Evolutionary conservation across 2,113 vertebrate genomes (phyloP).

Genomic region (Eidolon helvum): DNA sequence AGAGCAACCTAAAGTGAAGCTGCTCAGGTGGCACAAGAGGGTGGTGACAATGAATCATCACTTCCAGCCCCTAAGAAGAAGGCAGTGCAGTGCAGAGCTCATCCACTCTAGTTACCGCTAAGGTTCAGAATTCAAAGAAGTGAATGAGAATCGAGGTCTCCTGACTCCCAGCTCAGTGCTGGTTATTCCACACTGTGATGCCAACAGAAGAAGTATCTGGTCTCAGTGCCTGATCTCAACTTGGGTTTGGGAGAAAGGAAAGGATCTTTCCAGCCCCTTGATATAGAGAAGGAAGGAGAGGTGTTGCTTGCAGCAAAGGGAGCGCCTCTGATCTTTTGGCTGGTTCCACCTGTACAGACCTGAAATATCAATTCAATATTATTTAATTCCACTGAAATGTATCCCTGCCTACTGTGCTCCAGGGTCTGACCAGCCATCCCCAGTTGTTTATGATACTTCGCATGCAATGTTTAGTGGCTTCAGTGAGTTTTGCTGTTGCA

Average conservation of each 20-base stretch:
- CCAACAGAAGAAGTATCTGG: background rate
- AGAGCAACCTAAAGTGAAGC: background rate
- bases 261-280: background rate
- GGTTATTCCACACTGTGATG: background rate
- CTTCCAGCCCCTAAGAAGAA: background rate
- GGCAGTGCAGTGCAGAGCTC: background rate
- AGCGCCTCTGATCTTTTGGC: background rate
- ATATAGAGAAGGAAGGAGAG: background rate
- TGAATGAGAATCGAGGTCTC: background rate
- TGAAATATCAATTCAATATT: background rate
- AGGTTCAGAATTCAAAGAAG: background rate
- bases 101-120: background rate
- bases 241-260: background rate
- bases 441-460: background rate
- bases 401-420: background rate
- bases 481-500: background rate
- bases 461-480: background rate
- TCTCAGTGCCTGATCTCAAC: background rate
- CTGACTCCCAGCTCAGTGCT: background rate
- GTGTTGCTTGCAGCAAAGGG: background rate
- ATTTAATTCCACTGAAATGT: background rate
- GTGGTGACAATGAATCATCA: background rate
- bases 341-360: background rate
- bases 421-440: background rate
- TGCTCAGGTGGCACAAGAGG: background rate